These are phyloP conservation scores for Sanderia malayensis DNA, from an alignment of 30 jellyfish, hydroid and myxozoan species.

Conservation along the genomic window DNA sequence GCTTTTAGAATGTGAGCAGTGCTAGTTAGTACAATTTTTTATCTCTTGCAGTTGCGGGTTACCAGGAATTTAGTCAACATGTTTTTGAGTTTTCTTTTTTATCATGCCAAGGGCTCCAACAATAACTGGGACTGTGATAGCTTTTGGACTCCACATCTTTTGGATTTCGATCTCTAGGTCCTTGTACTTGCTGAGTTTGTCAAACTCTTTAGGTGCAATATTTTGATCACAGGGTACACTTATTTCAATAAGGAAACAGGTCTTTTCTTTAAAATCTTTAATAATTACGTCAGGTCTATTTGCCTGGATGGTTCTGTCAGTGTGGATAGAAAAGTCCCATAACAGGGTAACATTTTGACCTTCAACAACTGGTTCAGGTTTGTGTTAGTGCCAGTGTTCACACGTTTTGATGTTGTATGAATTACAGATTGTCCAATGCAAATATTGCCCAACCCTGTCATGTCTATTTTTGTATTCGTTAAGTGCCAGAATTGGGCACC, in stretches of 20 bases:
- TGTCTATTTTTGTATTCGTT: background rate
- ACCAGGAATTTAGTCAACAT: constrained; percentile 21
- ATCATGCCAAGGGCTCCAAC: constrained; percentile 6
- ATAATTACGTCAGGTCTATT: constrained; percentile 7
- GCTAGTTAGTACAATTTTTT: constrained; percentile 21
- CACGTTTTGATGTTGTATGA: background rate
- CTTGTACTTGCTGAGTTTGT: constrained; percentile 4
- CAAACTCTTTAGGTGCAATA: constrained; percentile 7
- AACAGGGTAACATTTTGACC: background rate
- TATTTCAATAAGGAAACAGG: background rate
- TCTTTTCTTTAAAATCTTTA: background rate
- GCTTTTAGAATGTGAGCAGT: constrained; percentile 32
- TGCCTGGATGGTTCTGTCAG: constrained; percentile 1
- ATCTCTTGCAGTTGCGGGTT: constrained; percentile 4
- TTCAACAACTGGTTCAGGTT: background rate
- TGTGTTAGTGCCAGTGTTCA: background rate
- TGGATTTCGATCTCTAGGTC: constrained; percentile 4
- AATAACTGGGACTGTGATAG: constrained; percentile 1
- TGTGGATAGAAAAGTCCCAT: background rate
- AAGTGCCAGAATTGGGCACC: too few relatives aligned
- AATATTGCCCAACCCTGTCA: background rate
- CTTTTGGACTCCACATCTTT: constrained; percentile 33
- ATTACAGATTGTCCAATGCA: background rate
- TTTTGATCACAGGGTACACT: background rate
- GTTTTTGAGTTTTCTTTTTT: background rate